Base-by-base conservation (phyloP, 1,140 invertebrate genomes). In the Orchestia grillus region DNA sequence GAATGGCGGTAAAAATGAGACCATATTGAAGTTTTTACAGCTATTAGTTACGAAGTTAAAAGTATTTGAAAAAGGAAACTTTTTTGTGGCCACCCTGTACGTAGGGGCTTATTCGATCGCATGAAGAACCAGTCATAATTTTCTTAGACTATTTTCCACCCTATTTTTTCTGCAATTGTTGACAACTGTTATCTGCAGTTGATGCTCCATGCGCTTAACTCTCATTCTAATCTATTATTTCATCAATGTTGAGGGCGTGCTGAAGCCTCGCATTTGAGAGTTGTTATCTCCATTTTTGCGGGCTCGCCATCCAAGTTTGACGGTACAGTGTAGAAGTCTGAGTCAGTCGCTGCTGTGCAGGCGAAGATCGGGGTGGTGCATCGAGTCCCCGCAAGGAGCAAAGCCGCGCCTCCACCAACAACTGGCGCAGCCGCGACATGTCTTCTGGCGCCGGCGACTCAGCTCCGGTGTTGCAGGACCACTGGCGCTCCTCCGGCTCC, bases 391-490 rank as follows among this genome's bases (percentile, higher is more conserved):
- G 96, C 40, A 97, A 97, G 95, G 96, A 97, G 96, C 96, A 96
- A 98, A 97, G 98, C 98, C 97, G 98, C 97, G 98, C 98, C 95
- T 97, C 97, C 16, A 97, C 97, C 97, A 97, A 98, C 53, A 97
- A 97, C 36, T 97, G 97, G 96, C 97, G 97, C 97, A 97, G 97
- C 92, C 97, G 98, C 41, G 96, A 88, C 95, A 44, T 96, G 97
- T 96, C 95, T 77, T 95, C 57, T 97, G 97, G 42, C 97, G 97
- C 96, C 95, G 97, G 87, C 96, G 97, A 97, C 96, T 96, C 96
- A 97, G 97, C 97, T 96, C 62, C 62, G 28, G 98, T 97, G 98
- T 98, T 98, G 19, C 98, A 98, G 95, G 98, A 94, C 43, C 92
- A 94, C 40, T 94, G 92, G 92, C 92, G 92, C 92, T 94, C 92